phyloP scores from a whole-genome alignment of 2,113 vertebrate species.

The Chrysemys picta region DNA sequence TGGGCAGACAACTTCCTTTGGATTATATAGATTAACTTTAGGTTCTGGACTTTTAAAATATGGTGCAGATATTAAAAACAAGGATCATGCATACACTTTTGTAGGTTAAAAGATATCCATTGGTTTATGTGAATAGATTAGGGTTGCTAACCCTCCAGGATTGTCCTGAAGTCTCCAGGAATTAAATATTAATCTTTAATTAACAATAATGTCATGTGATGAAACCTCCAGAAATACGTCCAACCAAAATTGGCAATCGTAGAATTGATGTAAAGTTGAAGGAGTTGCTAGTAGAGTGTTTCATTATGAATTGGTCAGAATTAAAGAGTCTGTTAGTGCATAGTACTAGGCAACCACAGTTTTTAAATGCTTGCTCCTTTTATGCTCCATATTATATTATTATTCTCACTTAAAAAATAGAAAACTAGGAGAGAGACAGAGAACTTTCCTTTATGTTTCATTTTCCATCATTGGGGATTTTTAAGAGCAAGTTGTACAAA shows the following conservation, averaged over 20 bases:
- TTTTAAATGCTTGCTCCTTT: background rate
- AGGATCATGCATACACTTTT: conserved; percentile 33
- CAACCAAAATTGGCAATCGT: too few relatives aligned
- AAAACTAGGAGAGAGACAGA: background rate
- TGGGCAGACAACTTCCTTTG: conserved; percentile 45
- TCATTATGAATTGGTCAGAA: background rate
- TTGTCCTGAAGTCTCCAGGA: too few relatives aligned
- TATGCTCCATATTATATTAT: background rate
- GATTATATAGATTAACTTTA: conserved; percentile 39
- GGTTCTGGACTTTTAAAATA: conserved; percentile 31
- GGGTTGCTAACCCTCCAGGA: too few relatives aligned
- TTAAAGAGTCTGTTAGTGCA: background rate
- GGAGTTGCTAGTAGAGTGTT: background rate
- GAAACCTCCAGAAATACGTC: too few relatives aligned
- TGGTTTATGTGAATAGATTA: background rate
- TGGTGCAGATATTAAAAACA: conserved; percentile 68
- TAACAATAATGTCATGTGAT: too few relatives aligned
- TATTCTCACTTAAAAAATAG: background rate
- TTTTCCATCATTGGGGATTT: background rate
- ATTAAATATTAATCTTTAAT: too few relatives aligned
- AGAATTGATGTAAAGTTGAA: background rate
- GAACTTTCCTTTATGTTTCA: background rate
- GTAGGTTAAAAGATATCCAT: background rate
- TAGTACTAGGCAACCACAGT: background rate
- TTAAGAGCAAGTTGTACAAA: too few relatives aligned